Evolutionary conservation across 2,888 invertebrate genomes (phyloP), one percentile per base, ranked within the genome.

Genomic region (Scaeva pyrastri): DNA sequence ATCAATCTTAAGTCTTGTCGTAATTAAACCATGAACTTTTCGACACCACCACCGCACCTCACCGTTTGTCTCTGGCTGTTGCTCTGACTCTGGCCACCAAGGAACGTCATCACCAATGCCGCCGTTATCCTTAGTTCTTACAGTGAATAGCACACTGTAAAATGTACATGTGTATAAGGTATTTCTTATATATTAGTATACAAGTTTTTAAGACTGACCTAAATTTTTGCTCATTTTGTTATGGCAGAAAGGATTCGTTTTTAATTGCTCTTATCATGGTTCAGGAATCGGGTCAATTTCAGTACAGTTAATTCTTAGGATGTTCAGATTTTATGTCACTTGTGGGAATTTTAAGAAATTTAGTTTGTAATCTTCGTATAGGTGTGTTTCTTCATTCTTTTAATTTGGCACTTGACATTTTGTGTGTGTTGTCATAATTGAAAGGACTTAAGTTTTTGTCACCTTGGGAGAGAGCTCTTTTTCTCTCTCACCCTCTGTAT

Each of bases 21-120:
- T 68, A 68, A 68, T 52, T 68, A 68, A 68, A 52, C 21, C 39
- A 39, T 68, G n/a, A 68, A 68, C 21, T 68, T 68, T n/a, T 41
- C 60, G 8, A 31, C 39, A 14, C 14, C 21, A 39, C n/a, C 41
- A 60, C 21, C 39, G 19, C 3, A 14, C 19, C n/a, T n/a, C n/a
- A n/a, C n/a, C n/a, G n/a, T n/a, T n/a, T n/a, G n/a, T n/a, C n/a
- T n/a, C n/a, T n/a, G n/a, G n/a, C n/a, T n/a, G n/a, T n/a, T n/a
- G n/a, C n/a, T n/a, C n/a, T n/a, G n/a, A n/a, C n/a, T n/a, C n/a
- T n/a, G n/a, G n/a, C n/a, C n/a, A n/a, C n/a, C n/a, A n/a, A n/a
- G n/a, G n/a, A n/a, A n/a, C n/a, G n/a, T n/a, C n/a, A n/a, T n/a
- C n/a, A n/a, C n/a, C n/a, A n/a, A n/a, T n/a, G 11, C 19, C 12